Percentiles rank a stretch among this genome's conserved stretches.
phyloP scores from a whole-genome alignment of 2,888 invertebrate genomes.

The Caenorhabditis afra region DNA sequence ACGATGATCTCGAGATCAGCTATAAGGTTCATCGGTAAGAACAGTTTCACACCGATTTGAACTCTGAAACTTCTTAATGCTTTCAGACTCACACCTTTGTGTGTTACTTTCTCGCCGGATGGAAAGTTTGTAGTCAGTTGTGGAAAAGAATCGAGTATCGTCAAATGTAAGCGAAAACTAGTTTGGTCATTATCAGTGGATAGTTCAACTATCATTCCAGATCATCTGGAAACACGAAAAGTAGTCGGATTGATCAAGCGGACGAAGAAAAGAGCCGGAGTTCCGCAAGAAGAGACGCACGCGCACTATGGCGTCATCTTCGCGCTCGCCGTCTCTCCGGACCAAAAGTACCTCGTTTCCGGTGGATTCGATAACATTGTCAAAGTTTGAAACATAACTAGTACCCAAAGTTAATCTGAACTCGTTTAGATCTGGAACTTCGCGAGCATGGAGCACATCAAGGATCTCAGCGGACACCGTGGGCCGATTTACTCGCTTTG shows the following conservation, averaged over 20 bases:
- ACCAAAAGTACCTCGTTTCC: slow-evolving; percentile 73
- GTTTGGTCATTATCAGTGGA: slow-evolving; percentile 7
- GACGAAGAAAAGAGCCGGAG: slow-evolving; percentile 61
- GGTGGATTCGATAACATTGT: slow-evolving; percentile 76
- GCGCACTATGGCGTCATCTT: slow-evolving; percentile 73
- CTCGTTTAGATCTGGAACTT: slow-evolving; percentile 70
- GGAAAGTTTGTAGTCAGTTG: slow-evolving; percentile 71
- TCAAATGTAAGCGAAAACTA: slow-evolving; percentile 78
- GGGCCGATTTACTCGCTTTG: slow-evolving; percentile 72
- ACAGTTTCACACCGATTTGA: too few species aligned
- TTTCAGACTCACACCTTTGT: slow-evolving; percentile 65
- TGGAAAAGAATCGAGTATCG: slow-evolving; percentile 77
- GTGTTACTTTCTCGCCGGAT: slow-evolving; percentile 73
- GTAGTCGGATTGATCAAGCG: slow-evolving; percentile 71
- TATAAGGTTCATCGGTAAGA: slow-evolving; percentile 71
- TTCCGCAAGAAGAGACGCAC: slow-evolving; percentile 36
- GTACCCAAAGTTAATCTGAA: too few species aligned
- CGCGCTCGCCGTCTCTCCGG: slow-evolving; percentile 75
- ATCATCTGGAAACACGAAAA: slow-evolving; percentile 65
- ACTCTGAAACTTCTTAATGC: too few species aligned
- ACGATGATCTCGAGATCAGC: slow-evolving; percentile 66
- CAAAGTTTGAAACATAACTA: slow-evolving; percentile 75
- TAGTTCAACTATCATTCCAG: slow-evolving; percentile 60
- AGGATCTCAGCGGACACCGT: slow-evolving; percentile 74
- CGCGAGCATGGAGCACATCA: slow-evolving; percentile 68